phyloP scores from a whole-genome alignment of 2,113 vertebrate species.

The Cololabis saira region DNA sequence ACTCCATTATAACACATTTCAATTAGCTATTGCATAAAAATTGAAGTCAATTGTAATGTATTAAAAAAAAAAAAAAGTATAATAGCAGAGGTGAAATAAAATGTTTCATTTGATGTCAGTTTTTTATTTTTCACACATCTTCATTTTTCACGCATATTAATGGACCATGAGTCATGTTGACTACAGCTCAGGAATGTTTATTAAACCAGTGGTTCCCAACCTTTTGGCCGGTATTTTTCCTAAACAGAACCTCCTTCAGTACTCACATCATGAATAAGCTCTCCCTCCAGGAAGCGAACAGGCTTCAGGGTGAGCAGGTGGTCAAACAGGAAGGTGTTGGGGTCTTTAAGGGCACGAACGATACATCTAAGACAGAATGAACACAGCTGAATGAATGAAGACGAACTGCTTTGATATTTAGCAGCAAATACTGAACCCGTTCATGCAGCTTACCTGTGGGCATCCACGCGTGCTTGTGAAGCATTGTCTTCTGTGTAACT shows the following conservation, averaged over 20 bases:
- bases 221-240: background rate
- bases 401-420: background rate
- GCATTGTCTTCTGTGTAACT: conserved; percentile 99
- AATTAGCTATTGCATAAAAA: no score
- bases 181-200: conserved; percentile 16
- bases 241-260: background rate
- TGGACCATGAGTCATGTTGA: conserved; percentile 32
- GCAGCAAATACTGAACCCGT: background rate
- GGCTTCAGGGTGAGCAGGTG: conserved; percentile 97
- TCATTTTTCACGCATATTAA: conserved; percentile 2
- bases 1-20: no score
- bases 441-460: conserved; percentile 87
- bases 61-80: no score
- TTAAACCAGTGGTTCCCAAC: no score
- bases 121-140: conserved; percentile 2
- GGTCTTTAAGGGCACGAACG: conserved; percentile 95
- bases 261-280: conserved; percentile 98
- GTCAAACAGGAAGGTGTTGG: conserved; percentile 95
- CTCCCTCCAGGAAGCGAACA: conserved; percentile 97
- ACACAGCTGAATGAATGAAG: background rate
- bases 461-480: conserved; percentile 95
- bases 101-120: no score
- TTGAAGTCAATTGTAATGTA: no score
- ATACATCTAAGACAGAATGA: conserved; percentile 85
- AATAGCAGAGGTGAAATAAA: no score